Conservation (phyloP, 2,888 invertebrate species). For the Drosophila pseudotakahashii region DNA sequence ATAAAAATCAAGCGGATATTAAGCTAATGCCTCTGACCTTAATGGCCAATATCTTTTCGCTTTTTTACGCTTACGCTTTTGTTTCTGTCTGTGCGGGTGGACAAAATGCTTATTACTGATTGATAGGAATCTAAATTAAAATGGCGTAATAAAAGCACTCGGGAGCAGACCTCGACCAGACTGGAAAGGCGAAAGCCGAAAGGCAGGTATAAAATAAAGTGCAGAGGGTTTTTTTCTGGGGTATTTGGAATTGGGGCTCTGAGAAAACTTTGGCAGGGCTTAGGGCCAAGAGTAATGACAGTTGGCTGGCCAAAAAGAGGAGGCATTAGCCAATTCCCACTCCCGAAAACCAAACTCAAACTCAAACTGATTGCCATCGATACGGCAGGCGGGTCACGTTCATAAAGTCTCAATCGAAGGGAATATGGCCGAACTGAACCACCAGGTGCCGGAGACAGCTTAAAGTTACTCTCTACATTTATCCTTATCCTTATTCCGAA, state of each 20-base stretch:
- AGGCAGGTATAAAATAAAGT: conserved; percentile 17
- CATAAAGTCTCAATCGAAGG: conserved; percentile 65
- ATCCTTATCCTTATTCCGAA: background rate
- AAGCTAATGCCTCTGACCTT: conserved; percentile 60
- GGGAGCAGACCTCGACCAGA: conserved; percentile 42
- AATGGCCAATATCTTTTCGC: conserved; percentile 44
- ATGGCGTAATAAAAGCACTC: conserved; percentile 76
- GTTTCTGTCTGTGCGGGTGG: conserved; percentile 28
- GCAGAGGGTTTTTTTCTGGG: conserved; percentile 4
- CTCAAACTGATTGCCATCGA: conserved; percentile 49
- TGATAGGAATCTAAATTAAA: conserved; percentile 79
- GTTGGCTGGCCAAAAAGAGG: conserved; percentile 20
- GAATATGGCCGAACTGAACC: conserved; percentile 7
- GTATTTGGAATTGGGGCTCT: background rate
- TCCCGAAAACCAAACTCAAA: background rate
- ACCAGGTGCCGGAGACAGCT: conserved; percentile 58
- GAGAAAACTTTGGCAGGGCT: conserved; percentile 25
- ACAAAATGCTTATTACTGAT: conserved; percentile 71
- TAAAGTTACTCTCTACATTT: conserved; percentile 44
- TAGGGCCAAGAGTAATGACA: conserved; percentile 47
- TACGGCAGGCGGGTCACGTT: conserved; percentile 72
- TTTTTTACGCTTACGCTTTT: conserved; percentile 30
- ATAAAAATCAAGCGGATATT: conserved; percentile 43
- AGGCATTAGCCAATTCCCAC: conserved; percentile 23
- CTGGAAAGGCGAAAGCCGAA: no score